Evolutionary conservation across 2,888 invertebrate genomes (phyloP), one percentile per base, ranked within the genome.

Genomic region (Tiphia femorata): DNA sequence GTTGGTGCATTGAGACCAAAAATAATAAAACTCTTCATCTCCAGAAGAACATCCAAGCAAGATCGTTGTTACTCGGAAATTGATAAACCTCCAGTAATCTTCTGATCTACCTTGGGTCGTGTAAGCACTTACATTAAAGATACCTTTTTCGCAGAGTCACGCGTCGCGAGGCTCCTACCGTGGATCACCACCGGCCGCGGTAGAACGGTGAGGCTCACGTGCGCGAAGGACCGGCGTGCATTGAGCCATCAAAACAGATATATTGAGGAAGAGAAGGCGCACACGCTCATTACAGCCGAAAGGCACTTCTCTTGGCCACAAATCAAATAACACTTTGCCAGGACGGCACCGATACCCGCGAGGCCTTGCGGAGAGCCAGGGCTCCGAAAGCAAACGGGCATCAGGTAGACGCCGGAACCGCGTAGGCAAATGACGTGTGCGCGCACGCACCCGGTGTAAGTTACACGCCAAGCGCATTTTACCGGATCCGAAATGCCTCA

Each of bases 221-320:
- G 29, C 35, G 56, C 54, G n/a, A n/a, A n/a, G 49, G 55, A 56
- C 60, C 54, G 57, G 62, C 58, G 56, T 58, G 58, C 69, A 66
- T 66, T 55, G 64, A 66, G 59, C 64, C 59, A 62, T 63, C 73
- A 72, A 73, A 62, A 64, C 72, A 76, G 73, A 75, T 73, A 76
- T 77, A 78, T 78, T 77, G 73, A 78, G 77, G 76, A 79, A 78
- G 77, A 77, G 78, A 65, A 65, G 65, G 78, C 67, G 75, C 61
- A 60, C 67, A 50, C 70, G 68, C 72, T 79, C 75, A 76, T 80
- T 78, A 72, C 73, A 67, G 66, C 60, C 70, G 64, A 59, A 73
- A 67, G 64, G 64, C 58, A 68, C 68, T 60, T 67, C n/a, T 66
- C 67, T 58, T 48, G 62, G 72, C 73, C 67, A 78, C 79, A 79